Percentiles rank a stretch among this genome's conserved stretches.
Evolutionary conservation across 2,113 vertebrate species (phyloP).

Genomic region (Callionymus lyra): DNA sequence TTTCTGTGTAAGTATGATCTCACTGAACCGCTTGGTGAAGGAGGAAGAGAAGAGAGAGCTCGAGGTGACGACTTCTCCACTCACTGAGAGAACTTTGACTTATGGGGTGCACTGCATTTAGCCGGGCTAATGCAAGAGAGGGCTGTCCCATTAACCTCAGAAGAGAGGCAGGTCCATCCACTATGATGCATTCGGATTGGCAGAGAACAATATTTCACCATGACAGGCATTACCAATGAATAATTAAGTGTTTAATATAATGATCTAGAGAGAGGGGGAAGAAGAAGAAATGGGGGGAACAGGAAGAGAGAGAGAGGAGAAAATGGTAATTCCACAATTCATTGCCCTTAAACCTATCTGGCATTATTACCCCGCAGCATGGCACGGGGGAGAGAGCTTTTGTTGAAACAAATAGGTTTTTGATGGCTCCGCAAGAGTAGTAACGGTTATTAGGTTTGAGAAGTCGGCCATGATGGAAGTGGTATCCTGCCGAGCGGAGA

Average conservation of each 20-base stretch:
- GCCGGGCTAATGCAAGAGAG: conserved; percentile 73
- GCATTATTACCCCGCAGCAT: conserved; percentile 63
- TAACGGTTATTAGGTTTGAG: conserved; percentile 75
- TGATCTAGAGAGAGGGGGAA: conserved; percentile 58
- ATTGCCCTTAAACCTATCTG: conserved; percentile 75
- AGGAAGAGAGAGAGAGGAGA: conserved; percentile 58
- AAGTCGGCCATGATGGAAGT: conserved; percentile 73
- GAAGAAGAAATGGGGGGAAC: conserved; percentile 15
- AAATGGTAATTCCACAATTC: conserved; percentile 85
- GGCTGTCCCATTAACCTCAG: conserved; percentile 81
- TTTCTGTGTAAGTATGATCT: conserved; percentile 32
- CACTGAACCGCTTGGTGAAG: conserved; percentile 41
- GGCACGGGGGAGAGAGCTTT: conserved; percentile 55
- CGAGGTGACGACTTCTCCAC: conserved; percentile 35
- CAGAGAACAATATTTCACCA: conserved; percentile 79
- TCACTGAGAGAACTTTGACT: conserved; percentile 67
- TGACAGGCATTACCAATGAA: conserved; percentile 89
- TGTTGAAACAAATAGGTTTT: conserved; percentile 75
- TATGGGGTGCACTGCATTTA: conserved; percentile 65
- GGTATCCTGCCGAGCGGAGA: conserved; percentile 77
- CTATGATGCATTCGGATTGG: conserved; percentile 76
- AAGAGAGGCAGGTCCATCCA: conserved; percentile 66
- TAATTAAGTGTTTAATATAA: conserved; percentile 97
- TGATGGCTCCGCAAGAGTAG: conserved; percentile 66
- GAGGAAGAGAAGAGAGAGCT: conserved; percentile 39